Base-by-base conservation (phyloP, 1,140 invertebrate genomes). In the Drosophila auraria region DNA sequence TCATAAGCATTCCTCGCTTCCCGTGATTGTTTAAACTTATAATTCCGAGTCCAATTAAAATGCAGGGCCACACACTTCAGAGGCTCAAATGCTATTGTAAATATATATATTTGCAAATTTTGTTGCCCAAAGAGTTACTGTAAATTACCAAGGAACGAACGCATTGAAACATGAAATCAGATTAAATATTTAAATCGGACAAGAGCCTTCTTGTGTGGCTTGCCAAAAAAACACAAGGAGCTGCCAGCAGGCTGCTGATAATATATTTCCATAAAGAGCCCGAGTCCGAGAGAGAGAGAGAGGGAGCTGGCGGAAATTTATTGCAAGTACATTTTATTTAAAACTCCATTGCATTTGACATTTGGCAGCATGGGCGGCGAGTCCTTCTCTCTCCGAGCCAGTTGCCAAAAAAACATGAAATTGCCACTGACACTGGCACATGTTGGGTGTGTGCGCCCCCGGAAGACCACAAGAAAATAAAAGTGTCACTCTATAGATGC, bases 141-240 rank as follows among this genome's bases (percentile, higher is more conserved):
- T 73, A 53, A 72, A 60, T 51, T 72, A 36, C 36, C 53, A 72
- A 17, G 36, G 30, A 73, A 61, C 56, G 79, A 73, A 53, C 60
- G 79, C 30, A 56, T 60, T 50, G 65, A 87, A 91, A 78, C 71
- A 84, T 89, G 73, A 89, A 89, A 89, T 90, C 86, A 82, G 83
- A 80, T 91, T 91, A 91, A 87, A 91, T 91, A 91, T 91, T 91
- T 91, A 91, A 91, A 91, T 81, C 73, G 61, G 64, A 60, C 66
- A 65, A 78, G 59, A 75, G 78, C 49, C 77, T 72, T 33, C 36
- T 38, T 54, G 51, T 87, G 83, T 77, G 83, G 83, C 80, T 72
- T 49, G 68, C 76, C 83, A 80, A 77, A 78, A 80, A 47, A 65
- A 50, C 44, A 73, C 45, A 14, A 59, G 44, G 17, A 56, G 49